Conservation (phyloP, 1,140 invertebrate species). For the Camponotus vicinus region DNA sequence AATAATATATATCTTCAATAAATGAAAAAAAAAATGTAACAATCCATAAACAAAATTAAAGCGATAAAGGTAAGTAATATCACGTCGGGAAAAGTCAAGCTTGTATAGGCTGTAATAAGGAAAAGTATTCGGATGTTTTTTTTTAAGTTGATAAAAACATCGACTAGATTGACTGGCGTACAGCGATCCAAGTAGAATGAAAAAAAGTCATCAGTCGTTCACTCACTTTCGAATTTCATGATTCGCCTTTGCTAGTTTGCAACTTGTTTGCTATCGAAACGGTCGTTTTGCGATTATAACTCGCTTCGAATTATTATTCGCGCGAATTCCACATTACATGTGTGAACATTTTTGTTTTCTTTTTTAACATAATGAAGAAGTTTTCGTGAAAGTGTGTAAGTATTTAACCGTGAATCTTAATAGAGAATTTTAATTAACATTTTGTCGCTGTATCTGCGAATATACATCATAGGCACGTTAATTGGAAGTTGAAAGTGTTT, state of each 20-base stretch:
- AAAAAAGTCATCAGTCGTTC: conserved; percentile 13
- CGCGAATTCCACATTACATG: neutral
- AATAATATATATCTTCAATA: neutral
- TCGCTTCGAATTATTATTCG: neutral
- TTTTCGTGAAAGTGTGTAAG: too few relatives aligned
- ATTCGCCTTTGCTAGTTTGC: neutral
- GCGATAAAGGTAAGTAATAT: neutral
- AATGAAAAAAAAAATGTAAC: neutral
- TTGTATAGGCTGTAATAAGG: neutral
- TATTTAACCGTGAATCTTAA: too few relatives aligned
- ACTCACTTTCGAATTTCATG: conserved; percentile 16
- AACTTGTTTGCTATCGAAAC: neutral
- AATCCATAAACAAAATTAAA: too few relatives aligned
- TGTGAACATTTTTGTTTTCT: too few relatives aligned
- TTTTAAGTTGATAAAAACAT: neutral
- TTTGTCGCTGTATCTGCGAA: too few relatives aligned
- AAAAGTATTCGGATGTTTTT: neutral
- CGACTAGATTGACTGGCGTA: neutral
- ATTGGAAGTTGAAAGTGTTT: too few relatives aligned
- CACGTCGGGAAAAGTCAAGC: neutral
- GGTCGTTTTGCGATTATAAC: neutral
- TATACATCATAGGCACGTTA: too few relatives aligned
- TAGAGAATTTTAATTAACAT: too few relatives aligned
- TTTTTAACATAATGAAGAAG: neutral
- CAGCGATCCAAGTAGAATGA: neutral